Conservation (phyloP, 2,888 invertebrate genomes). For the Nowickia ferox region DNA sequence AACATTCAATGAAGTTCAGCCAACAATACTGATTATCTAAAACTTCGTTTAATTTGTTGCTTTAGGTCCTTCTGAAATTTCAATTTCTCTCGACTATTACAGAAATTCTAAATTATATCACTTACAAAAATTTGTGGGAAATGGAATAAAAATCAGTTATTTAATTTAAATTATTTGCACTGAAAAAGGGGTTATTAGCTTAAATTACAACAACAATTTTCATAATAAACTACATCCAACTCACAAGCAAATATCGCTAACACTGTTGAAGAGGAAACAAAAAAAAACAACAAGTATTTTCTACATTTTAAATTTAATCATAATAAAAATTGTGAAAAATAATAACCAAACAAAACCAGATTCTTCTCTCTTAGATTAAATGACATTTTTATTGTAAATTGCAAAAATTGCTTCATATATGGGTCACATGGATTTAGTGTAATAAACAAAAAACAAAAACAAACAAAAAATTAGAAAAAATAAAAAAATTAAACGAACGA, state of each 20-base stretch:
- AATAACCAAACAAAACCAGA: conserved; percentile 23
- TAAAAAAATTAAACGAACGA: too few species aligned
- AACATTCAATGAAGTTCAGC: too few species aligned
- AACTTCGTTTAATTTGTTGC: neutral
- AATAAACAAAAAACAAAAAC: neutral
- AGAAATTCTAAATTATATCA: conserved; percentile 17
- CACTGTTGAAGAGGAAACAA: conserved; percentile 1
- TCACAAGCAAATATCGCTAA: conserved; percentile 5
- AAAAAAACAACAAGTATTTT: conserved; percentile 16
- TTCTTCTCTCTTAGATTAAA: conserved; percentile 31
- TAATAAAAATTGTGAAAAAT: conserved; percentile 55
- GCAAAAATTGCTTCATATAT: conserved; percentile 29
- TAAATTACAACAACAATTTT: conserved; percentile 46
- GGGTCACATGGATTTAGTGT: conserved; percentile 53
- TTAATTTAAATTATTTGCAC: conserved; percentile 52
- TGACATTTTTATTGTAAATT: conserved; percentile 55
- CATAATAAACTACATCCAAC: neutral
- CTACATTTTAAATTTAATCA: conserved; percentile 56
- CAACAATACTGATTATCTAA: too few species aligned
- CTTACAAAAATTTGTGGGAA: neutral
- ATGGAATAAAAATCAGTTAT: conserved; percentile 31
- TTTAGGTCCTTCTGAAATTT: neutral
- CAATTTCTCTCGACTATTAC: neutral
- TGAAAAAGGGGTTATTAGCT: conserved; percentile 36
- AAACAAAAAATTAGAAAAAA: neutral